A percentile compares a stretch with the other conserved stretches of the same genome.
Evolutionary conservation across 2,797 vertebrate species (phyloP).

Genomic region (Hyperoplus immaculatus): DNA sequence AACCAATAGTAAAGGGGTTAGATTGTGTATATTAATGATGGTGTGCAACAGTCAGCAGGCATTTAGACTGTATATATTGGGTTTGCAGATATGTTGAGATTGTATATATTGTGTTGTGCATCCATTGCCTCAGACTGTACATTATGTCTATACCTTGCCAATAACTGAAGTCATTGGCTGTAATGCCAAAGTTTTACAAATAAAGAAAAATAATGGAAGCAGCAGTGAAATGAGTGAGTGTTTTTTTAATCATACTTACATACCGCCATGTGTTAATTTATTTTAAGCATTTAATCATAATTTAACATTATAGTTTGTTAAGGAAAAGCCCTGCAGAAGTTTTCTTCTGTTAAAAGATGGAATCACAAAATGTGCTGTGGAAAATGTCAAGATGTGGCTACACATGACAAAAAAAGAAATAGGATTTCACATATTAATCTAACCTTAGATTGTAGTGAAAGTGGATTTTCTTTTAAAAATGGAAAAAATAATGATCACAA

Average conservation of each 20-base stretch:
- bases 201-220: constrained; percentile 70
- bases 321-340: no score
- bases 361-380: no score
- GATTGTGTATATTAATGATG: constrained; percentile 47
- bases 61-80: constrained; percentile 69
- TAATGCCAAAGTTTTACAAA: constrained; percentile 83
- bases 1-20: constrained; percentile 28
- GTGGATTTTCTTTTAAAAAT: no score
- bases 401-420: no score
- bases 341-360: no score
- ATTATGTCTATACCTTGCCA: constrained; percentile 73
- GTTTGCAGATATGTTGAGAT: constrained; percentile 64
- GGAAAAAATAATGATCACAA: no score
- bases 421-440: no score
- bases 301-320: no score
- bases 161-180: constrained; percentile 71
- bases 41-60: constrained; percentile 37
- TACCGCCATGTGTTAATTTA: background rate
- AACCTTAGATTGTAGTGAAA: no score
- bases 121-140: constrained; percentile 69
- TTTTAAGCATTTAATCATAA: background rate
- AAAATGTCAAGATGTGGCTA: no score
- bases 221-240: background rate
- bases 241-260: background rate
- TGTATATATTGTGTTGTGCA: constrained; percentile 69